These are phyloP conservation scores for Ephialtes manifestator DNA, from an alignment of 2,888 invertebrate species.

Conservation along the genomic window DNA sequence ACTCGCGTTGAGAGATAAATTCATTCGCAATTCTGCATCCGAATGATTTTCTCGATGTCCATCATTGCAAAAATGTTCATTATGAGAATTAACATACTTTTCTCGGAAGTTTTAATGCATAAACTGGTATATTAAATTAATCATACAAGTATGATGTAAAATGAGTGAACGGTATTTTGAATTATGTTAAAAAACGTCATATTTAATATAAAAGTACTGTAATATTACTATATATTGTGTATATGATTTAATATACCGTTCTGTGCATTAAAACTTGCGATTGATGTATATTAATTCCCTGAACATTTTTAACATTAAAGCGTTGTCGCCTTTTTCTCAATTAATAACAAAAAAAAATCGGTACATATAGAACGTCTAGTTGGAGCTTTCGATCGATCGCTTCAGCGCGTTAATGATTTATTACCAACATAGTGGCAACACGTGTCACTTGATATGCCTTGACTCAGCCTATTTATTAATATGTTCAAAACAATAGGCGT, in stretches of 20 bases:
- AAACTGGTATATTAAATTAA: too few relatives aligned
- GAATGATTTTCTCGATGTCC: conserved; percentile 53
- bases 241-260: too few relatives aligned
- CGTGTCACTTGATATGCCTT: conserved; percentile 69
- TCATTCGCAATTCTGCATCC: conserved; percentile 41
- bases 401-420: conserved; percentile 5
- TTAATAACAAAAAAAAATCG: conserved; percentile 17
- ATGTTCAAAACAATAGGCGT: conserved; percentile 72
- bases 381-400: conserved; percentile 20
- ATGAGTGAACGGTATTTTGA: too few relatives aligned
- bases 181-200: too few relatives aligned
- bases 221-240: too few relatives aligned
- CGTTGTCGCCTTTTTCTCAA: conserved; percentile 46
- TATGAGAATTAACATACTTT: too few relatives aligned
- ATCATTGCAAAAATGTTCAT: too few relatives aligned
- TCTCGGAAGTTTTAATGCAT: too few relatives aligned
- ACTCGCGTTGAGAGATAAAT: conserved; percentile 19
- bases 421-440: conserved; percentile 44
- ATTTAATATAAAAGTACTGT: too few relatives aligned
- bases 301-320: background rate
- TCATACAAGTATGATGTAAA: too few relatives aligned
- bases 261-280: too few relatives aligned
- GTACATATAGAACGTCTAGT: conserved; percentile 29
- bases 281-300: too few relatives aligned
- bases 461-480: conserved; percentile 73